These are phyloP conservation scores for Eupithecia centaureata DNA, from an alignment of 2,888 invertebrate species.

Conservation along the genomic window DNA sequence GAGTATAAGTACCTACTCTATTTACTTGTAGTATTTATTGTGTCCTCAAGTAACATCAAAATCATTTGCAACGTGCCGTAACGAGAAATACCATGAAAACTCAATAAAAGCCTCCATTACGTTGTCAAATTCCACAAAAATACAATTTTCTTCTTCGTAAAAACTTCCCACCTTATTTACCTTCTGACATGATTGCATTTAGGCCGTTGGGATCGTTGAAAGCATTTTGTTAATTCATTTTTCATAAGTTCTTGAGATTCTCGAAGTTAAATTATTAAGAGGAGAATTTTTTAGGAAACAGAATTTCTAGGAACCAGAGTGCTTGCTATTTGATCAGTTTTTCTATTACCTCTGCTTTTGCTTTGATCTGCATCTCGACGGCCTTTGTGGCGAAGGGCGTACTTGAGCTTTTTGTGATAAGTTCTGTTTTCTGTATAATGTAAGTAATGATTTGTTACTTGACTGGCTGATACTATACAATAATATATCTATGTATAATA, in stretches of 20 bases:
- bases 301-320: background rate
- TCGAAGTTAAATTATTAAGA: conserved; percentile 19
- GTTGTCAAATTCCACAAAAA: conserved; percentile 37
- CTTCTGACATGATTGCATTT: conserved; percentile 48
- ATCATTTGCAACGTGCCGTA: conserved; percentile 18
- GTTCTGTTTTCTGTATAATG: no score
- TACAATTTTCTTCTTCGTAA: conserved; percentile 37
- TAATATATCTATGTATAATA: no score
- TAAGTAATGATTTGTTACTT: no score
- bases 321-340: background rate
- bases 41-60: conserved; percentile 12
- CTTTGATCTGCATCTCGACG: background rate
- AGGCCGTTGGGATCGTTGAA: conserved; percentile 43
- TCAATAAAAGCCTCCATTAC: conserved; percentile 34
- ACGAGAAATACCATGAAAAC: conserved; percentile 30
- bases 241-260: conserved; percentile 48
- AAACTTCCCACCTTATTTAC: conserved; percentile 42
- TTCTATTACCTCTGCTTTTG: background rate
- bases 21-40: no score
- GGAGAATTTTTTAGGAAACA: background rate
- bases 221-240: conserved; percentile 51
- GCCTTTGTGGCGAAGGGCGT: background rate
- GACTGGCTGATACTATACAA: no score
- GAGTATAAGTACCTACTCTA: no score
- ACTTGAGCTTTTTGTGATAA: no score